These are phyloP conservation scores for Microlaimidae sp. DNA, from an alignment of 2,888 invertebrate species.

Conservation along the genomic window DNA sequence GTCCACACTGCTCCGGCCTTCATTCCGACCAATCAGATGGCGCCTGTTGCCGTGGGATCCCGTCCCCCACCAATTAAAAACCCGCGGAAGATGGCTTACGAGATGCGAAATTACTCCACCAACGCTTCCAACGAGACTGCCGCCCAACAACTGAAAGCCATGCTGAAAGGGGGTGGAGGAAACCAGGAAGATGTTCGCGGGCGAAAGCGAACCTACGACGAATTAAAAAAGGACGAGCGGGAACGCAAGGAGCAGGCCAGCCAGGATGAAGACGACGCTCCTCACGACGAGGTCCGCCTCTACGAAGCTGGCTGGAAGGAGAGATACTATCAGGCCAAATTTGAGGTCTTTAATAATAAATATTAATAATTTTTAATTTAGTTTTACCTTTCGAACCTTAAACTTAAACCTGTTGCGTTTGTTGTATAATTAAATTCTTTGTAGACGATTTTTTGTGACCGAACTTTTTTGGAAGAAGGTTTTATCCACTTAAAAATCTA, in stretches of 20 bases:
- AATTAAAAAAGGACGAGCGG: background rate
- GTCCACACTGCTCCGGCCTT: constrained; percentile 47
- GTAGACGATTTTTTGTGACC: no score
- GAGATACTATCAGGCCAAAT: constrained; percentile 34
- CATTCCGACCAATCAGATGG: constrained; percentile 55
- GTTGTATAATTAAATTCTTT: no score
- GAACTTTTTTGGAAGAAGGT: no score
- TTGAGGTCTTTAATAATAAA: no score
- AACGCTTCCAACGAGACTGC: constrained; percentile 30
- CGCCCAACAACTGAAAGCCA: constrained; percentile 40
- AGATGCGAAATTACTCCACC: constrained; percentile 45
- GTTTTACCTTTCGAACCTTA: no score
- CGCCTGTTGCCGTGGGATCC: constrained; percentile 21
- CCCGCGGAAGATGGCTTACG: constrained; percentile 56
- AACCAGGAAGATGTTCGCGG: constrained; percentile 6
- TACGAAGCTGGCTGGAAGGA: constrained; percentile 96
- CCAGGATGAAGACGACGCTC: constrained; percentile 20
- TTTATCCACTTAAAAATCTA: no score
- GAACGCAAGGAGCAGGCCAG: constrained; percentile 4
- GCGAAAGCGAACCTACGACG: background rate
- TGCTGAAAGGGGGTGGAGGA: constrained; percentile 38
- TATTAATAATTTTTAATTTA: no score
- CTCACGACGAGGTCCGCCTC: constrained; percentile 32
- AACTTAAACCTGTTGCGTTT: no score
- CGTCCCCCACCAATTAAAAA: constrained; percentile 46